These are phyloP conservation scores for Oscheius sp. DNA, from an alignment of 2,888 invertebrate genomes.

Conservation along the genomic window DNA sequence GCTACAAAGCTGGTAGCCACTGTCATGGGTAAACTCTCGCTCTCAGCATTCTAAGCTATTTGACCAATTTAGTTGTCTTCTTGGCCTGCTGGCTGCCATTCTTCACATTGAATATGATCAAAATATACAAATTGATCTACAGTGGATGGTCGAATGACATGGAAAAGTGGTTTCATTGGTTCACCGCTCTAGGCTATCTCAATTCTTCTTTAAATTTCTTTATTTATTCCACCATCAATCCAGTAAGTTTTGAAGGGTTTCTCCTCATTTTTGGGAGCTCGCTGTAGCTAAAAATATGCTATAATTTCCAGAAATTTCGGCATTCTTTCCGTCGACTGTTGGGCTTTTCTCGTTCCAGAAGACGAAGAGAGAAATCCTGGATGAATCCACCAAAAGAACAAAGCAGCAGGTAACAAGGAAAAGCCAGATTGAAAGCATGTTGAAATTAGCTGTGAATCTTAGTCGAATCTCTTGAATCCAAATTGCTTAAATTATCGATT, in stretches of 20 bases:
- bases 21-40: constrained; percentile 70
- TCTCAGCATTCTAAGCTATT: not conserved
- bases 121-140: constrained; percentile 64
- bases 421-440: not conserved
- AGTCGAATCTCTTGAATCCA: not conserved
- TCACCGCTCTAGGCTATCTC: constrained; percentile 71
- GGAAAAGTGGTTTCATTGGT: constrained; percentile 59
- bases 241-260: constrained; percentile 32
- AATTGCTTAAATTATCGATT: not conserved
- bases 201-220: constrained; percentile 74
- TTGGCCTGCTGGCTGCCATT: constrained; percentile 74
- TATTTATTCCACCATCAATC: constrained; percentile 74
- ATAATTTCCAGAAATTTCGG: constrained; percentile 65
- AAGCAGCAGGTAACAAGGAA: constrained; percentile 40
- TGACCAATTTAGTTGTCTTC: constrained; percentile 72
- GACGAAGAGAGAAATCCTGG: constrained; percentile 63
- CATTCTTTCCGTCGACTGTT: constrained; percentile 66
- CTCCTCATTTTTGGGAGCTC: no score
- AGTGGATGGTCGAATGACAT: constrained; percentile 58
- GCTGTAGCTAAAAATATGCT: not conserved
- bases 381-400: constrained; percentile 57
- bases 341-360: constrained; percentile 58
- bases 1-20: constrained; percentile 72
- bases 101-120: constrained; percentile 73
- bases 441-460: not conserved